Evolutionary conservation across 2,797 vertebrate genomes (phyloP).

Genomic region (Chelonia mydas): DNA sequence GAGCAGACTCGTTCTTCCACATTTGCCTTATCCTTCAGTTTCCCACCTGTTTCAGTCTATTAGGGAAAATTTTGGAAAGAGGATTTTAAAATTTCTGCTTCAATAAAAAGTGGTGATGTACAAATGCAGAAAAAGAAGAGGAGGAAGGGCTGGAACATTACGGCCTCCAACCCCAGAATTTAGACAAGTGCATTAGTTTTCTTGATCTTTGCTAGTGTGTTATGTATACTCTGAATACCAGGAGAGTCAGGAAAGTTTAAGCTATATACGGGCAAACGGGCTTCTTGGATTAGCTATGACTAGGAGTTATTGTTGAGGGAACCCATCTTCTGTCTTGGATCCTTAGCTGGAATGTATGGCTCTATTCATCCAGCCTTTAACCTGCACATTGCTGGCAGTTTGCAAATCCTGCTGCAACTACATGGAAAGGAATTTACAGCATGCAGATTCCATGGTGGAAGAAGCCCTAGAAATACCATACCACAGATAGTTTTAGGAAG

Average conservation of each 20-base stretch:
- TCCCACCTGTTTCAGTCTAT: not conserved
- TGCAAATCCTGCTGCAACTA: not conserved
- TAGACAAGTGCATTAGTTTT: not conserved
- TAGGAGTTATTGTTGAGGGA: not conserved
- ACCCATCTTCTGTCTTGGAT: not conserved
- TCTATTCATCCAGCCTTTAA: not conserved
- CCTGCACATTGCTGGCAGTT: not conserved
- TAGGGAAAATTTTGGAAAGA: not conserved
- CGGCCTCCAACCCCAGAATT: fast-evolving
- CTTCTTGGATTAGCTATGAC: not conserved
- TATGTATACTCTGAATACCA: not conserved
- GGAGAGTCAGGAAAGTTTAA: not conserved
- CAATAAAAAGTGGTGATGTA: not conserved
- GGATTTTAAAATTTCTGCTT: not conserved
- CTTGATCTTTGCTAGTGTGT: not conserved
- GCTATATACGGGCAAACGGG: not conserved
- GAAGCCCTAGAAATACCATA: not conserved
- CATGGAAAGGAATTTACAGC: not conserved
- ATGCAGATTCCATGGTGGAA: not conserved
- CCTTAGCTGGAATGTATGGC: not conserved
- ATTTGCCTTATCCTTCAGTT: not conserved
- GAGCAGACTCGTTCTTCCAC: not conserved
- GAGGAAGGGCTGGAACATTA: not conserved
- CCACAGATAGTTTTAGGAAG: not conserved
- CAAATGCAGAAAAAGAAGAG: not conserved